Conservation (phyloP, 2,888 invertebrate genomes). For the Epirrhoe tristata region DNA sequence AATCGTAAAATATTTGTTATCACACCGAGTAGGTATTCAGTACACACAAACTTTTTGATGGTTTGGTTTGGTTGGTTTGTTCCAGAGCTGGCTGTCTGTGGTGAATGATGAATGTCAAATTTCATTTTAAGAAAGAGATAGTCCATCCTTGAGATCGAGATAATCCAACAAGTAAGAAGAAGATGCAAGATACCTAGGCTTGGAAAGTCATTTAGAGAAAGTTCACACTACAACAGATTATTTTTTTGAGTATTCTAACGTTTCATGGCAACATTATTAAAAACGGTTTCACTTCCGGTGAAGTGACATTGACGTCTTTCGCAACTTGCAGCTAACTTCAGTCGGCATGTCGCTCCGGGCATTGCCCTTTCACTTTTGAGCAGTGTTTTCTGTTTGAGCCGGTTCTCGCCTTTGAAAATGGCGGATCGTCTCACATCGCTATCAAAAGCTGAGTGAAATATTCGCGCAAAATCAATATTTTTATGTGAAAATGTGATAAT, state of each 20-base stretch:
- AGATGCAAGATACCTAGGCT: slow-evolving; percentile 2
- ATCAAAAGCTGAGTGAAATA: slow-evolving; percentile 53
- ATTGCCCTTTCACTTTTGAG: slow-evolving; percentile 82
- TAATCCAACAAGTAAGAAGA: background rate
- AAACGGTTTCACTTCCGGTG: slow-evolving; percentile 3
- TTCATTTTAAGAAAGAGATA: background rate
- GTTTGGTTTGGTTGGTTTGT: background rate
- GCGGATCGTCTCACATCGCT: slow-evolving; percentile 64
- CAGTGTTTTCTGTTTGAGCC: slow-evolving; percentile 70
- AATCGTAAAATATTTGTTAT: too few relatives aligned
- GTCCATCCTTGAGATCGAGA: too few relatives aligned
- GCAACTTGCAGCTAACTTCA: slow-evolving; percentile 52
- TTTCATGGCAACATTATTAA: slow-evolving; percentile 13
- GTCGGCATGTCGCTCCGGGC: slow-evolving; percentile 65
- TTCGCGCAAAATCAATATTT: slow-evolving; percentile 63
- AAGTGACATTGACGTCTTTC: slow-evolving; percentile 37
- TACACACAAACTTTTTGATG: slow-evolving; percentile 2
- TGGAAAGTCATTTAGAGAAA: background rate
- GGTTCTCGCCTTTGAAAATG: slow-evolving; percentile 72
- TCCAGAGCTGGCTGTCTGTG: background rate
- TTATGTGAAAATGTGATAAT: slow-evolving; percentile 82
- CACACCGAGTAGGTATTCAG: too few relatives aligned
- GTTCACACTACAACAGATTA: slow-evolving; percentile 7
- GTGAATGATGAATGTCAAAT: background rate
- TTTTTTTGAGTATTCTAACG: background rate